Evolutionary conservation across 2,113 vertebrate species (phyloP), one percentile per base, ranked within the genome.

Genomic region (Heteronetta atricapilla): DNA sequence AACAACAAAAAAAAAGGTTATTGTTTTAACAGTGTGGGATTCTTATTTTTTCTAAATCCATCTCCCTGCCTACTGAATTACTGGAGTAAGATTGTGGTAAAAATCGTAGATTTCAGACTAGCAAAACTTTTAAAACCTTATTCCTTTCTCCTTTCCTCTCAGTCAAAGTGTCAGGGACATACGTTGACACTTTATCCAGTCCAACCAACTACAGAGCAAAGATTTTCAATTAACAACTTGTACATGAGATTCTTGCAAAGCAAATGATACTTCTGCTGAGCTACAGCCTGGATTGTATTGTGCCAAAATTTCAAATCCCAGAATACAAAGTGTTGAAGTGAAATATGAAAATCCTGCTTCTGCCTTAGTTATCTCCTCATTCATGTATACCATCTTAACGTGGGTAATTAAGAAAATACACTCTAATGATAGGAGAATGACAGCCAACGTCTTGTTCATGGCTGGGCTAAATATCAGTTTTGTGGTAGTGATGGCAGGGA

Each of bases 381-480:
- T 93, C 82, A 73, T 84, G 85, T 63, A 88, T 53, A 76, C 23
- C 58, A 34, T 89, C 85, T 96, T 96, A 94, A 68, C 81, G 69
- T 52, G 90, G 79, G 82, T 83, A 33, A 22, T 90, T 96, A 95
- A 95, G 69, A 88, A 97, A 97, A 96, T 93, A 87, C 68, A 75
- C 64, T 69, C 58, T 89, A 96, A 92, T 79, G 64, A 88, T 25
- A 21, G 81, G 90, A 95, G 91, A 93, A 94, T 55, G 76, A 66
- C 75, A 96, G 92, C 88, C 94, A 97, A 81, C 81, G 56, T 88
- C 82, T 83, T 94, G 91, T 95, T 97, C 84, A 29, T 60, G 62
- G 59, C 50, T 97, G 89, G 81, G 46, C 82, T 95, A 96, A 95
- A 86, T 91, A n/a, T 96, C 95, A 96, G 93, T 76, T 95, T 86